Base-by-base conservation (phyloP, 2,113 vertebrate genomes). In the Glareola pratincola region DNA sequence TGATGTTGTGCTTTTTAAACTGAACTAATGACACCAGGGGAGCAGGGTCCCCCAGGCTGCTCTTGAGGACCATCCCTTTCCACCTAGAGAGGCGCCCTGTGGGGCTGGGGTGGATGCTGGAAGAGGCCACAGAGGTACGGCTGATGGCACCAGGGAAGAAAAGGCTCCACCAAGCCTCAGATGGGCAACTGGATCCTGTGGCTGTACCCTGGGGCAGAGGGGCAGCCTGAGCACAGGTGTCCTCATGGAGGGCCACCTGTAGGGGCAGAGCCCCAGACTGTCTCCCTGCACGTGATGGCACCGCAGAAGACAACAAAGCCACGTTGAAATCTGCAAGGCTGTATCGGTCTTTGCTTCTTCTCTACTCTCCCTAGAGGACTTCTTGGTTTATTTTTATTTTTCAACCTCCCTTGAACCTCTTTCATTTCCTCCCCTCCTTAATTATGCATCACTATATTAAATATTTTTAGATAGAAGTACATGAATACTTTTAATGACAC, bases 311-410 rank as follows among this genome's bases (percentile, higher is more conserved):
- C 45, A 67, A 50, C 43, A 60, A 75, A 96, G 45, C 26, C 23
- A 24, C 4, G 2, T 39, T 51, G 5, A 83, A 75, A 21, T 36
- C 62, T 90, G 69, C 43, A 69, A 37, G 50, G 78, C 47, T 90
- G 39, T 22, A 43, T 66, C 1, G 0, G 57, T 63, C 77, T 91
- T 79, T 41, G 59, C 67, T 73, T 20, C 51, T 78, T 74, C 76
- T 92, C 56, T 77, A 8, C 59, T 88, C 59, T 94, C 88, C 90
- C 85, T 47, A 92, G 93, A 91, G 93, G 39, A 80, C 39, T 57
- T n/a, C 63, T 80, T 2, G 3, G 74, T 93, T 93, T 97, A 96
- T 94, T 92, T 96, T 94, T 88, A 53, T 66, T 96, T 92, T 80
- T 86, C 94, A 93, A 1, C 32, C 88, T 92, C 90, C 88, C 83